phyloP scores from a whole-genome alignment of 1,140 invertebrate genomes.

The Pseudomyrmex sp. region DNA sequence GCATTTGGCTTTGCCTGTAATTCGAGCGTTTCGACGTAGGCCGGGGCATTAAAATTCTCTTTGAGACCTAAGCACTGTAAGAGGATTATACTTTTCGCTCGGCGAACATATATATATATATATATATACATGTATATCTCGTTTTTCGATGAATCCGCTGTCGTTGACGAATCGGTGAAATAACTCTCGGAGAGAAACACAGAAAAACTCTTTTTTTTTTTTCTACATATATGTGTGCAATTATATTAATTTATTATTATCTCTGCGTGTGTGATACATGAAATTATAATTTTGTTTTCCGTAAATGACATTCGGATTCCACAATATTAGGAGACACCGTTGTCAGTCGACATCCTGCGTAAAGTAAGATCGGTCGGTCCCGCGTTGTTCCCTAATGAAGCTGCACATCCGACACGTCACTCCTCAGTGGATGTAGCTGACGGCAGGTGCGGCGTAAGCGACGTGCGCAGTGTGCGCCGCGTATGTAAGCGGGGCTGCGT shows the following conservation, averaged over 20 bases:
- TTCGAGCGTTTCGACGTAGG: constrained; percentile 25
- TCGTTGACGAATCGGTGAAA: not conserved
- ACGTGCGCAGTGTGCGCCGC: constrained; percentile 78
- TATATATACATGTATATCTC: not conserved
- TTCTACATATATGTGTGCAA: not conserved
- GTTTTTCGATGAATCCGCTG: constrained; percentile 9
- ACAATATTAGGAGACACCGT: not conserved
- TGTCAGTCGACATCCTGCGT: not conserved
- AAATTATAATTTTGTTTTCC: not conserved
- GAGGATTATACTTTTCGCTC: constrained; percentile 39
- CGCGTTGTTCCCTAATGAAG: not conserved
- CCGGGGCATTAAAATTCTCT: constrained; percentile 48
- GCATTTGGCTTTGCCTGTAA: constrained; percentile 35
- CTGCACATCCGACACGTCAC: not conserved
- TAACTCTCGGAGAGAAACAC: not conserved
- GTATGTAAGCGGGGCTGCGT: constrained; percentile 75
- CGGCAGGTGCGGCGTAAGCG: constrained; percentile 74
- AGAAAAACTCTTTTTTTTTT: too few species aligned
- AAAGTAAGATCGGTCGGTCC: not conserved
- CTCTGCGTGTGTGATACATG: not conserved
- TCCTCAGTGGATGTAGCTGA: constrained; percentile 31
- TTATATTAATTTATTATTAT: constrained; percentile 33
- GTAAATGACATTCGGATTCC: too few species aligned
- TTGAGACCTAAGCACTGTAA: constrained; percentile 41
- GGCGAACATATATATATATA: not conserved